Percentiles rank a stretch among this genome's conserved stretches.
These are phyloP conservation scores for Oophaga sylvatica DNA, from an alignment of 2,797 vertebrate genomes.

Conservation along the genomic window DNA sequence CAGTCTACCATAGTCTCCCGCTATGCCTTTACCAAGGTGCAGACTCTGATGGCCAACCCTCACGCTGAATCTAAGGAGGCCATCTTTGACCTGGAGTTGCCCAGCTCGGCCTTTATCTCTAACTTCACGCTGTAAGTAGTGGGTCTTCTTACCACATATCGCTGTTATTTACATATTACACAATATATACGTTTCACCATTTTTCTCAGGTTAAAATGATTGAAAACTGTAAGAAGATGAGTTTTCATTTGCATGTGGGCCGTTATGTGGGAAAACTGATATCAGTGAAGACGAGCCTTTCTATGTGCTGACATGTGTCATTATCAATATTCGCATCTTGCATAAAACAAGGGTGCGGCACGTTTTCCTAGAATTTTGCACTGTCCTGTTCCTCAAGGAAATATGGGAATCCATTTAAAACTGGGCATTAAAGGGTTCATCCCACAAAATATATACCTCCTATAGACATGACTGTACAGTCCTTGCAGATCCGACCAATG, in stretches of 20 bases:
- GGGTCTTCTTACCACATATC: background rate
- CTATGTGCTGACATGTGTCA: no score
- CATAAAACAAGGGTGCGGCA: background rate
- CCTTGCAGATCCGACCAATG: no score
- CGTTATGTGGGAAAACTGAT: no score
- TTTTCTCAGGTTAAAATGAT: background rate
- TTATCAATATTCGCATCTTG: no score
- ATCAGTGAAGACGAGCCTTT: no score
- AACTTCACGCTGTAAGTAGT: slow-evolving; percentile 86
- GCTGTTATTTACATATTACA: background rate
- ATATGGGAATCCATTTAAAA: no score
- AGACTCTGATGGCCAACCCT: slow-evolving; percentile 81
- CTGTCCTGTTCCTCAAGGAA: no score
- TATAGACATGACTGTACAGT: no score
- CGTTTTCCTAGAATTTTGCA: no score
- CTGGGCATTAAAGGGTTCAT: no score
- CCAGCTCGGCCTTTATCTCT: slow-evolving; percentile 84
- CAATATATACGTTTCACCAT: background rate
- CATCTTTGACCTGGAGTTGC: slow-evolving; percentile 84
- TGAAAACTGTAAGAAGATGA: background rate
- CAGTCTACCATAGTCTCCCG: slow-evolving; percentile 79
- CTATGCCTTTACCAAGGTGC: slow-evolving; percentile 80
- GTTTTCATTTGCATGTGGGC: background rate
- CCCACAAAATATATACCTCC: no score
- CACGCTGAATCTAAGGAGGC: slow-evolving; percentile 79